A percentile compares a stretch with the other conserved stretches of the same genome.
Conservation (phyloP, 2,888 invertebrate species). For the Cosmia trapezina region DNA sequence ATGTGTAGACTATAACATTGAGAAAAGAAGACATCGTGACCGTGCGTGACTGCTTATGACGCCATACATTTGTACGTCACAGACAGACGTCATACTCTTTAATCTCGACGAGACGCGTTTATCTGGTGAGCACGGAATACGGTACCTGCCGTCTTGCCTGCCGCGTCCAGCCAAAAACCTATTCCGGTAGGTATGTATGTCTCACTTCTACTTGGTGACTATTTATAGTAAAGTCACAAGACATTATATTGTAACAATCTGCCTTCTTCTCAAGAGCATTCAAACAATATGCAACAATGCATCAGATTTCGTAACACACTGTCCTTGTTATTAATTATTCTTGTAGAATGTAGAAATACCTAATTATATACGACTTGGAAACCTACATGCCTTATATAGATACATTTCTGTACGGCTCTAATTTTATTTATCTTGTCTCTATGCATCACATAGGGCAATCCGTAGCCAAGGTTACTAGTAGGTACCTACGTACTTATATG, state of each 20-base stretch:
- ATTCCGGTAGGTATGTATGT: too few species aligned
- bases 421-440: constrained; percentile 39
- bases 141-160: too few species aligned
- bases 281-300: background rate
- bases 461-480: constrained; percentile 40
- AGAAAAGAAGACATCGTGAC: constrained; percentile 20
- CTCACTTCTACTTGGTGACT: background rate
- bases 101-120: too few species aligned
- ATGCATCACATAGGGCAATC: constrained; percentile 30
- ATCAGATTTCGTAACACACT: constrained; percentile 3
- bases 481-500: background rate
- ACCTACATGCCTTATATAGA: constrained; percentile 1
- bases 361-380: constrained; percentile 2
- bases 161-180: too few species aligned
- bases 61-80: constrained; percentile 31
- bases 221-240: constrained; percentile 1
- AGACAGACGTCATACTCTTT: background rate
- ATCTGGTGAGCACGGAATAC: too few species aligned
- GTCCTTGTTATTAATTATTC: constrained; percentile 8
- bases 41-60: constrained; percentile 17
- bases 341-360: constrained; percentile 14
- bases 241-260: background rate
- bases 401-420: constrained; percentile 6
- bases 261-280: constrained; percentile 22
- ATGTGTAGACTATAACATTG: constrained; percentile 35